A percentile compares a stretch with the other conserved stretches of the same genome.
phyloP scores from a whole-genome alignment of 2,888 invertebrate genomes.

The Cremastobaeus sp. region DNA sequence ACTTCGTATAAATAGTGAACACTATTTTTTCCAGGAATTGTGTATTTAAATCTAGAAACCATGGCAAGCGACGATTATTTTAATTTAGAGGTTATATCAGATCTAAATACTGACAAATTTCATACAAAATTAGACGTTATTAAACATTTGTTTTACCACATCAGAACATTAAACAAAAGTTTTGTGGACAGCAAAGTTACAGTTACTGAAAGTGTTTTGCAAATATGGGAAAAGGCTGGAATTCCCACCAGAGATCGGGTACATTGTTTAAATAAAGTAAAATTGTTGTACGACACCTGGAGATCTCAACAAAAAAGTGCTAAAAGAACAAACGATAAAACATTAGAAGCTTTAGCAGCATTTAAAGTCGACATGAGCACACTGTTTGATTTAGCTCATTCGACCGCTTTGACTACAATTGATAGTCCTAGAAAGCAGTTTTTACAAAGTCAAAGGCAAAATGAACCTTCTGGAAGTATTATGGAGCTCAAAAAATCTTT shows the following conservation, averaged over 20 bases:
- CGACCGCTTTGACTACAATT: constrained; percentile 8
- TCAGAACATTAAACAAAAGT: constrained; percentile 22
- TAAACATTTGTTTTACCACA: constrained; percentile 11
- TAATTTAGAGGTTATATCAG: constrained; percentile 11
- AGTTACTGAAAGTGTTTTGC: constrained; percentile 20
- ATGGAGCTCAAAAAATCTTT: constrained; percentile 14
- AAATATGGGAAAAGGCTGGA: constrained; percentile 22
- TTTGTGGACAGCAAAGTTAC: constrained; percentile 14
- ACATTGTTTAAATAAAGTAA: constrained; percentile 4
- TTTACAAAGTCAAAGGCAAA: constrained; percentile 19
- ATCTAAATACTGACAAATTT: constrained; percentile 12
- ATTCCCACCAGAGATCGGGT: constrained; percentile 19
- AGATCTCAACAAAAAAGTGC: constrained; percentile 18
- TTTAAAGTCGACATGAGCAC: constrained; percentile 7
- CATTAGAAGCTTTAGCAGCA: neutral
- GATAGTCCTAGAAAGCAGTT: constrained; percentile 1
- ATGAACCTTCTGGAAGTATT: constrained; percentile 19
- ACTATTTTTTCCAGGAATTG: no score
- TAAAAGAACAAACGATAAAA: constrained; percentile 12
- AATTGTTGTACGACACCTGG: constrained; percentile 10
- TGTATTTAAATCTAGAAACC: no score
- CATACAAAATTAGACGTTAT: constrained; percentile 10
- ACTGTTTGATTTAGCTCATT: constrained; percentile 18
- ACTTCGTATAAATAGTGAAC: no score
- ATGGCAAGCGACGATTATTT: constrained; percentile 25